A percentile compares a stretch with the other conserved stretches of the same genome.
Evolutionary conservation across 2,797 vertebrate species (phyloP).

Genomic region (Otus scops): DNA sequence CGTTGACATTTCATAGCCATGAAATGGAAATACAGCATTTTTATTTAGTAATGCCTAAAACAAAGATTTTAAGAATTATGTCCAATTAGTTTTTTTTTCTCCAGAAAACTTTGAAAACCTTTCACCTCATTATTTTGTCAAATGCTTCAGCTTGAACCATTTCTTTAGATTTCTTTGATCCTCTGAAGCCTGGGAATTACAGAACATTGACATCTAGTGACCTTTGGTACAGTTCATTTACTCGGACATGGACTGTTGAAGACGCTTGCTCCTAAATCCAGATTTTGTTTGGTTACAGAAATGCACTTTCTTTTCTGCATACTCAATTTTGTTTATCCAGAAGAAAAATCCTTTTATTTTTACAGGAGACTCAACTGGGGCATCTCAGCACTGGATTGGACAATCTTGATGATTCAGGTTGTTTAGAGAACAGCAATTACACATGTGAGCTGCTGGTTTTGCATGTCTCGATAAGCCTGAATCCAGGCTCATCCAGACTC

Average conservation of each 20-base stretch:
- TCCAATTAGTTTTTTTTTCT: background rate
- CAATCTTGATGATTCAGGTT: background rate
- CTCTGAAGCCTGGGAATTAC: background rate
- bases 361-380: background rate
- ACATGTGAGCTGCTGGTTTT: fast-evolving
- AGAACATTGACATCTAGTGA: background rate
- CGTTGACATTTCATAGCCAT: background rate
- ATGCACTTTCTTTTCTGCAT: background rate
- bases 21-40: background rate
- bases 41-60: background rate
- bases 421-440: background rate
- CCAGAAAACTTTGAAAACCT: background rate
- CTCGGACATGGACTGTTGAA: background rate
- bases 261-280: background rate
- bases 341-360: background rate
- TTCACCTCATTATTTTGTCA: background rate
- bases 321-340: background rate
- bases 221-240: background rate
- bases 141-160: background rate
- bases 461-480: fast-evolving
- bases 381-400: background rate
- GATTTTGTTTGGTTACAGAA: background rate
- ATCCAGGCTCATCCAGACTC: background rate
- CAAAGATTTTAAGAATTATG: background rate
- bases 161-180: background rate